These are phyloP conservation scores for Agrenia bidenticulata DNA, from an alignment of 2,888 invertebrate species.

Conservation along the genomic window DNA sequence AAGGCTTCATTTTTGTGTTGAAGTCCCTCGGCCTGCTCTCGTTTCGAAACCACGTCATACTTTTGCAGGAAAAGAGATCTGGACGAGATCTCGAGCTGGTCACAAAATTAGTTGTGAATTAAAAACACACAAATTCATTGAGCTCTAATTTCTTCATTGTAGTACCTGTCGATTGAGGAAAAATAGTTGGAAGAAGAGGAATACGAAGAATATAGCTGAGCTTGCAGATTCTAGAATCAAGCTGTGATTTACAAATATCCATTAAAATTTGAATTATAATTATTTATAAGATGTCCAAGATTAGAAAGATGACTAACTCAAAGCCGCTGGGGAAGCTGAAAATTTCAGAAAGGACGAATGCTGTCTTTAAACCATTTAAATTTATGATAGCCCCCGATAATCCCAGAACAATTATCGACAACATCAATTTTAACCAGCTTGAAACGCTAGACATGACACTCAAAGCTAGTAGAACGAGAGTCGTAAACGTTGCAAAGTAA, in stretches of 20 bases:
- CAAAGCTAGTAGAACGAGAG: background rate
- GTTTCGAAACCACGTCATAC: background rate
- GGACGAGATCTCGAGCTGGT: conserved; percentile 1
- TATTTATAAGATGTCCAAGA: background rate
- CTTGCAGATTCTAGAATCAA: background rate
- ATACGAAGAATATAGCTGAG: background rate
- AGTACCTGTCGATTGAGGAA: conserved; percentile 2
- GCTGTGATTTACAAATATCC: background rate
- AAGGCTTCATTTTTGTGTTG: conserved; percentile 13
- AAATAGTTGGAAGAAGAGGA: background rate
- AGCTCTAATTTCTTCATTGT: background rate
- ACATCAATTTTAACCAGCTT: conserved; percentile 5
- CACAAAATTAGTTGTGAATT: background rate
- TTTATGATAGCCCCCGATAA: background rate
- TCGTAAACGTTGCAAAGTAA: conserved; percentile 1
- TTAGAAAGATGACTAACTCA: background rate
- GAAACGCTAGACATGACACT: background rate
- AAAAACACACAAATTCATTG: conserved; percentile 5
- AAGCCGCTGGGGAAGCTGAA: conserved; percentile 1
- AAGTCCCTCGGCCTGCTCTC: conserved; percentile 7
- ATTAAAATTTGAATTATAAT: background rate
- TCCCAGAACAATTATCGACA: background rate
- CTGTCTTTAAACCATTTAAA: background rate
- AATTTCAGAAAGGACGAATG: conserved; percentile 2
- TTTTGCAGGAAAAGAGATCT: conserved; percentile 10